These are phyloP conservation scores for Philotrypesis tridentata DNA, from an alignment of 1,140 invertebrate genomes.

Conservation along the genomic window DNA sequence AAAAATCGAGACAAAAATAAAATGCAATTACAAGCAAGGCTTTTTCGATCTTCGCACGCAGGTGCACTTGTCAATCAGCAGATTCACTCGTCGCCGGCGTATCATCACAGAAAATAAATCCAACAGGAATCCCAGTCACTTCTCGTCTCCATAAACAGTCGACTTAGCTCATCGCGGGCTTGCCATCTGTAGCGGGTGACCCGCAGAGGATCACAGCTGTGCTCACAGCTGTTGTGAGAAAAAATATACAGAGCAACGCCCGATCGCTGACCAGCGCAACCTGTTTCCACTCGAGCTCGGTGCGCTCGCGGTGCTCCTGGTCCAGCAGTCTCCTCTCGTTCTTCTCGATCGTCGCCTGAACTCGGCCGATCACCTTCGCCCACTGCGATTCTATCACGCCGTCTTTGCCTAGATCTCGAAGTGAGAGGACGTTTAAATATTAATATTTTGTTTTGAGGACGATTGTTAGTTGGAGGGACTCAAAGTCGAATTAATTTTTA, in stretches of 20 bases:
- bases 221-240: slow-evolving; percentile 78
- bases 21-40: neutral
- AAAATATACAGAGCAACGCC: slow-evolving; percentile 80
- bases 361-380: slow-evolving; percentile 78
- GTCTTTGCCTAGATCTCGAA: slow-evolving; percentile 65
- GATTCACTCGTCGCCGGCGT: neutral
- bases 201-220: slow-evolving; percentile 79
- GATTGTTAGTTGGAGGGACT: too few relatives aligned
- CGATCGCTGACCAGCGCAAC: slow-evolving; percentile 83
- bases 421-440: slow-evolving; percentile 16
- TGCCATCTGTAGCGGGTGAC: slow-evolving; percentile 66
- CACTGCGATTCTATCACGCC: slow-evolving; percentile 77
- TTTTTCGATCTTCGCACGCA: too few relatives aligned
- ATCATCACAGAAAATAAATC: neutral
- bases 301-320: slow-evolving; percentile 79
- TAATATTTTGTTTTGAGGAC: too few relatives aligned
- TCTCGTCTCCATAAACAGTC: neutral
- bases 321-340: slow-evolving; percentile 81
- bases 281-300: slow-evolving; percentile 85
- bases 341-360: slow-evolving; percentile 82
- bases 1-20: neutral
- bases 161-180: neutral
- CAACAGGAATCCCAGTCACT: neutral
- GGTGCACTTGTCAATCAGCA: too few relatives aligned
- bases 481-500: too few relatives aligned